phyloP scores from a whole-genome alignment of 2,113 vertebrate genomes.

The Ariopsis seemanni region DNA sequence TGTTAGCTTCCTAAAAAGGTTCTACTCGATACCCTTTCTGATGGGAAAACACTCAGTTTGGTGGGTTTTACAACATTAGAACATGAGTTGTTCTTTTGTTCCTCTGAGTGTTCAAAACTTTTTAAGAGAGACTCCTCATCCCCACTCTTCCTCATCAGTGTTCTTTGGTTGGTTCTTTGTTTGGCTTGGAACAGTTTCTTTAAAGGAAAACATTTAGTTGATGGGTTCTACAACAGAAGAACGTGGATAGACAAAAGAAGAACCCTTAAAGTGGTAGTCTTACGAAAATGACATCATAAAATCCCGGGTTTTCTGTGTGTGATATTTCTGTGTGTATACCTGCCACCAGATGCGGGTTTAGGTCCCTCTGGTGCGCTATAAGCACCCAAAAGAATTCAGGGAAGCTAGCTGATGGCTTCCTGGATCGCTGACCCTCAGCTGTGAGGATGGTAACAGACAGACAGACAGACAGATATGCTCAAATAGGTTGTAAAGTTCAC shows the following conservation, averaged over 20 bases:
- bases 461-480: too few species aligned
- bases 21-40: not conserved
- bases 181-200: not conserved
- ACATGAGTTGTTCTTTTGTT: not conserved
- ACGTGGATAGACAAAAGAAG: not conserved
- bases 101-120: too few species aligned
- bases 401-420: too few species aligned
- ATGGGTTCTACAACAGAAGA: not conserved
- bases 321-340: too few species aligned
- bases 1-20: not conserved
- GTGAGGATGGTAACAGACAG: too few species aligned
- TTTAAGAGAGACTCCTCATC: not conserved
- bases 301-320: too few species aligned
- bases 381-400: too few species aligned
- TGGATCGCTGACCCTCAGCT: too few species aligned
- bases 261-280: not conserved
- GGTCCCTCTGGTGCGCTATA: too few species aligned
- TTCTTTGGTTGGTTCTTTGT: not conserved
- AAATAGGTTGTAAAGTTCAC: too few species aligned
- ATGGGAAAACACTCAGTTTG: not conserved
- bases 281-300: too few species aligned
- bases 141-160: not conserved
- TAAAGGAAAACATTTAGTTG: not conserved
- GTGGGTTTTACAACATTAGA: not conserved
- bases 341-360: too few species aligned